Percentiles rank a stretch among this genome's conserved stretches.
Evolutionary conservation across 2,113 vertebrate genomes (phyloP).

Genomic region (Amphiprion percula): DNA sequence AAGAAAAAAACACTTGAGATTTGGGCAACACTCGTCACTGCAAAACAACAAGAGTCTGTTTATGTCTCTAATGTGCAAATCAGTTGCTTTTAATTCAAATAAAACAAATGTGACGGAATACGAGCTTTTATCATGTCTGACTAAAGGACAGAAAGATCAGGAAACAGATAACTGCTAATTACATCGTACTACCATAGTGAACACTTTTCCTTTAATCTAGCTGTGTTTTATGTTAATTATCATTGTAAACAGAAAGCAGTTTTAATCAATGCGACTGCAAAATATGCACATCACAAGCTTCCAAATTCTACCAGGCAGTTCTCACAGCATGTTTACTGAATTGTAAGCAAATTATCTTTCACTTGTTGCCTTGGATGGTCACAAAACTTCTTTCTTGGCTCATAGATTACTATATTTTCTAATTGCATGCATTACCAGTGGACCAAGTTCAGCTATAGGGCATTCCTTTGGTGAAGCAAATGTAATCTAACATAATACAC

Average conservation of each 20-base stretch:
- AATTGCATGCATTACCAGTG: constrained; percentile 41
- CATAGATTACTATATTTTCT: constrained; percentile 45
- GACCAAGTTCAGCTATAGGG: constrained; percentile 22
- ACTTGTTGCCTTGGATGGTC: not conserved
- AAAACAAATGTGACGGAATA: constrained; percentile 1
- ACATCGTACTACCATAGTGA: constrained; percentile 13
- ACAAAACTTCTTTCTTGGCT: constrained; percentile 23
- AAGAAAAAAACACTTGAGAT: constrained; percentile 25
- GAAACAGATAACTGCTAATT: constrained; percentile 36
- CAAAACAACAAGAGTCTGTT: constrained; percentile 10
- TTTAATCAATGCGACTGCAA: not conserved
- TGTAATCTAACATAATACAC: not conserved
- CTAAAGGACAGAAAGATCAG: constrained; percentile 14
- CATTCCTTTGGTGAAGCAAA: not conserved
- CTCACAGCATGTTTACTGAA: not conserved
- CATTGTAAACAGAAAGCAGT: constrained; percentile 16
- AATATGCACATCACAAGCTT: not conserved
- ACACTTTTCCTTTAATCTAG: constrained; percentile 53
- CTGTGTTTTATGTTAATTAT: not conserved
- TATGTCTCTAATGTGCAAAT: constrained; percentile 42
- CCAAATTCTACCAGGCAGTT: constrained; percentile 9
- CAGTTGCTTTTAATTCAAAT: not conserved
- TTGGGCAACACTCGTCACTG: not conserved
- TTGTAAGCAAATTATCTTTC: constrained; percentile 16
- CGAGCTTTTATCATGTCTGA: constrained; percentile 47